These are phyloP conservation scores for Erethizon dorsatum DNA, from an alignment of 2,797 vertebrate genomes.

Conservation along the genomic window DNA sequence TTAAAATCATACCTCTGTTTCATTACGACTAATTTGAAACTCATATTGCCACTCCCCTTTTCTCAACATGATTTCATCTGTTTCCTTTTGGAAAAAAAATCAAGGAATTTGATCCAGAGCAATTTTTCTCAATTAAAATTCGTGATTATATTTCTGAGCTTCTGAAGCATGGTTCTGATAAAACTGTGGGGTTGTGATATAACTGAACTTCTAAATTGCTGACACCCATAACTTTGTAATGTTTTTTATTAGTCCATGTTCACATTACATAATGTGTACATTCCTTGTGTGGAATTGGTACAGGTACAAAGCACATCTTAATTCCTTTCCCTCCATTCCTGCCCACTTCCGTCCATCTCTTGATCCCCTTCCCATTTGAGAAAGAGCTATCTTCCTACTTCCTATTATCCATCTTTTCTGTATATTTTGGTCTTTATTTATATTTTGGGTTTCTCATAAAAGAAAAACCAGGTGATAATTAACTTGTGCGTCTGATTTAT, in stretches of 20 bases:
- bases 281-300: not conserved
- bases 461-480: not conserved
- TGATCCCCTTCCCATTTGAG: not conserved
- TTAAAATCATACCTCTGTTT: conserved; percentile 84
- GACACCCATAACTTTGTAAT: conserved; percentile 87
- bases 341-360: not conserved
- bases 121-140: conserved; percentile 83
- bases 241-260: not conserved
- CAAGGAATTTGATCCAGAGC: conserved; percentile 79
- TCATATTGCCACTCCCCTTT: conserved; percentile 63
- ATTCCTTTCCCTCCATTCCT: not conserved
- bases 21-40: conserved; percentile 82
- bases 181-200: conserved; percentile 75
- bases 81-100: conserved; percentile 79
- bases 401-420: not conserved
- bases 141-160: conserved; percentile 82
- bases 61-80: conserved; percentile 83
- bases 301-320: not conserved
- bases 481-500: not conserved
- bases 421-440: not conserved
- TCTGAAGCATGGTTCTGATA: conserved; percentile 32
- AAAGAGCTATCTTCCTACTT: not conserved
- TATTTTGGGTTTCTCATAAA: not conserved
- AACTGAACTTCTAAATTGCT: conserved; percentile 86
- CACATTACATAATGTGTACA: not conserved